These are phyloP conservation scores for Phalacrocorax carbo DNA, from an alignment of 2,113 vertebrate species.

Conservation along the genomic window DNA sequence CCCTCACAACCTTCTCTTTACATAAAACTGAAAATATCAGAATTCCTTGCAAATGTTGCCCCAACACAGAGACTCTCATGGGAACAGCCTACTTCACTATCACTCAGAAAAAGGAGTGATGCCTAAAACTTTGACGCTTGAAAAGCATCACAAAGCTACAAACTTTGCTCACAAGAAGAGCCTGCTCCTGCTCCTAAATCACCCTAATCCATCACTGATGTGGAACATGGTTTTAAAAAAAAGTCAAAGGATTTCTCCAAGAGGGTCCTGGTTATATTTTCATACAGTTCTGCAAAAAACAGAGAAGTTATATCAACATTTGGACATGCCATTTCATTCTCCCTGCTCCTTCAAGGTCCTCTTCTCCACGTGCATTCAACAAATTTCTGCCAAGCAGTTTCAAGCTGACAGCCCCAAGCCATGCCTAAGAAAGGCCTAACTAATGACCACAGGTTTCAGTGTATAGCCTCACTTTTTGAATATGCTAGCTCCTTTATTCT, in stretches of 20 bases:
- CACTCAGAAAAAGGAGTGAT: background rate
- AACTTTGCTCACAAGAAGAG: background rate
- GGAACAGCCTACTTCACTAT: background rate
- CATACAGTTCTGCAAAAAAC: background rate
- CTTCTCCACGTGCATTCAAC: background rate
- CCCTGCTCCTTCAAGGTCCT: background rate
- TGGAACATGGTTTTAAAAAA: background rate
- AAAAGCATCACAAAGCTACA: conserved; percentile 2
- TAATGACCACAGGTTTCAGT: background rate
- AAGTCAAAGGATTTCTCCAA: background rate
- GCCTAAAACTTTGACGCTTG: background rate
- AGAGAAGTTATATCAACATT: background rate
- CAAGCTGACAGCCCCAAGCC: background rate
- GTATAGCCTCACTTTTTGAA: background rate
- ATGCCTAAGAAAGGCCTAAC: background rate
- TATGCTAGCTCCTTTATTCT: background rate
- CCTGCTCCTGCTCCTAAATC: background rate
- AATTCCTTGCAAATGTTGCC: conserved; percentile 13
- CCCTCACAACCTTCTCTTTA: background rate
- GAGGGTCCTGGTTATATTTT: background rate
- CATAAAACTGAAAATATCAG: background rate
- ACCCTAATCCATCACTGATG: background rate
- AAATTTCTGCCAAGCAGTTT: background rate
- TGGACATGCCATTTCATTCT: background rate
- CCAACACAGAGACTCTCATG: background rate